Percentiles rank a stretch among this genome's conserved stretches.
Evolutionary conservation across 2,888 invertebrate species (phyloP).

Genomic region (Orthonevra nobilis): DNA sequence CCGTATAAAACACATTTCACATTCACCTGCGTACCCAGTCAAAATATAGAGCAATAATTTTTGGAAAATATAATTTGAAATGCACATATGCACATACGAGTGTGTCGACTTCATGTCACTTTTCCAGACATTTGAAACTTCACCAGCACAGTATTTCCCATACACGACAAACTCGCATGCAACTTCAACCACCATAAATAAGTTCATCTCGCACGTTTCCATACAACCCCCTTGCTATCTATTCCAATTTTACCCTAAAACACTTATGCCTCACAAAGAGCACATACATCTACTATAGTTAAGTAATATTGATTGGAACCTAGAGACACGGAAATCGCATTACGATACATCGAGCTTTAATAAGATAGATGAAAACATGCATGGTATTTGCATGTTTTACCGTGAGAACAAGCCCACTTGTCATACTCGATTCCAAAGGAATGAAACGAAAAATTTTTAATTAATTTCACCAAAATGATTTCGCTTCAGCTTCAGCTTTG

Average conservation of each 20-base stretch:
- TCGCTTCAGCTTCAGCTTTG: constrained; percentile 6
- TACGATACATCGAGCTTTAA: constrained; percentile 53
- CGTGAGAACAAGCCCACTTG: constrained; percentile 32
- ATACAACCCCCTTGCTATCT: too few species aligned
- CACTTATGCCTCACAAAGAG: background rate
- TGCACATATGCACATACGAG: constrained; percentile 8
- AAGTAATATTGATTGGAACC: constrained; percentile 57
- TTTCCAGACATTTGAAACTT: background rate
- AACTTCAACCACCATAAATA: too few species aligned
- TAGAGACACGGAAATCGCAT: constrained; percentile 60
- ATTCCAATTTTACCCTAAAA: constrained; percentile 5
- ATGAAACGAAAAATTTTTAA: constrained; percentile 18
- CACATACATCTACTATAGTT: constrained; percentile 3
- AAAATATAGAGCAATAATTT: constrained; percentile 15
- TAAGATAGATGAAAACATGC: constrained; percentile 54
- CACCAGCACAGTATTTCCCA: too few species aligned
- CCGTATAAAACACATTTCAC: background rate
- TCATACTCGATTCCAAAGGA: background rate
- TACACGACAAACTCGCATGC: too few species aligned
- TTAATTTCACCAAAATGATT: constrained; percentile 33
- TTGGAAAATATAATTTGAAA: constrained; percentile 17
- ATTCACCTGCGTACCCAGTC: background rate
- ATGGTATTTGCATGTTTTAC: constrained; percentile 38
- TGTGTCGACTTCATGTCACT: background rate
- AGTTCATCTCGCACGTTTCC: too few species aligned